Evolutionary conservation across 1,140 invertebrate genomes (phyloP).

Genomic region (Aphaenogaster rudis): DNA sequence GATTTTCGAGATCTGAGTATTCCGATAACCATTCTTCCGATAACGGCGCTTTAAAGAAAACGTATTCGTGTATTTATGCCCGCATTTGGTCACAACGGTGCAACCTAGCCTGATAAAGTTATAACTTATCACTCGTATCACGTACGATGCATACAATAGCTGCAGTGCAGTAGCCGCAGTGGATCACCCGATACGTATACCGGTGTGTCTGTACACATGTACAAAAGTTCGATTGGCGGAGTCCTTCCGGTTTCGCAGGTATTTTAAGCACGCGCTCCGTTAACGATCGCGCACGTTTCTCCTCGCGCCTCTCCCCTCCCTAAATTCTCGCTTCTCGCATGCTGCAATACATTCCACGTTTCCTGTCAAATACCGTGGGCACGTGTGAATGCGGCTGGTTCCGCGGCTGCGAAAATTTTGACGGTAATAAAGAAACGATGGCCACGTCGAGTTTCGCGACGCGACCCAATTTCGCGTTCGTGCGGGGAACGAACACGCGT

Average conservation of each 20-base stretch:
- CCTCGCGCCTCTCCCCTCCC: slow-evolving; percentile 1
- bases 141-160: slow-evolving; percentile 16
- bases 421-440: slow-evolving; percentile 46
- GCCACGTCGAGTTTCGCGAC: slow-evolving; percentile 17
- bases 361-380: slow-evolving; percentile 55
- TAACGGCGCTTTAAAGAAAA: neutral
- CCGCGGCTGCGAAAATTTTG: slow-evolving; percentile 26
- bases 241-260: slow-evolving; percentile 68
- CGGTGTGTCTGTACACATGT: slow-evolving; percentile 13
- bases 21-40: neutral
- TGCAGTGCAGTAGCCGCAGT: slow-evolving; percentile 28
- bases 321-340: slow-evolving; percentile 50
- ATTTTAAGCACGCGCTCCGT: slow-evolving; percentile 81
- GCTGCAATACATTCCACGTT: slow-evolving; percentile 55
- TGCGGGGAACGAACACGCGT: neutral
- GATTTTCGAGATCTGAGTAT: neutral
- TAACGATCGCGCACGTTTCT: slow-evolving; percentile 74
- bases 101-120: neutral
- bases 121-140: slow-evolving; percentile 35
- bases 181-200: slow-evolving; percentile 20
- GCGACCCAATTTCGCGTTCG: slow-evolving; percentile 8
- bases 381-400: slow-evolving; percentile 40
- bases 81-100: neutral
- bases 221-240: slow-evolving; percentile 54
- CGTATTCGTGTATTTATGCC: neutral